Base-by-base conservation (phyloP, 37 sponge, comb jelly and placozoan species). In the Haliclona indistincta region DNA sequence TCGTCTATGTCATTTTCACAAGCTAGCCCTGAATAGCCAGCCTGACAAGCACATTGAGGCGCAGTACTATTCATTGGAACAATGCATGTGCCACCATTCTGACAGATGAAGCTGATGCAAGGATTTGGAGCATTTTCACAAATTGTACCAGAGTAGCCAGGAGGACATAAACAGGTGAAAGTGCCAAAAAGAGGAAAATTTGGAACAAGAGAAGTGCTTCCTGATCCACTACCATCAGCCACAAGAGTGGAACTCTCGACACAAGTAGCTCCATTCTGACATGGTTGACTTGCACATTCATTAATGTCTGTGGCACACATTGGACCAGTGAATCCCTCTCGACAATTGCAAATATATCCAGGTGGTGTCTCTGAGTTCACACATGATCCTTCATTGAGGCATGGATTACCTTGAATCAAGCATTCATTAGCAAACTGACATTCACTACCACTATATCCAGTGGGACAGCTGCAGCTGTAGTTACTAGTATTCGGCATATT, bases 1-100 rank as follows among this genome's bases (percentile, higher is more conserved):
- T 90, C 91, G 45, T 90, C 63, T 32, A 89, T 79, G 43, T 89
- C 86, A 28, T 40, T 43, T 41, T 76, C 68, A 81, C 91, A 90
- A 20, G 32, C 32, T 13, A 3, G 2, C 30, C 90, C 90, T 13
- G 69, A 72, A 35, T 56, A 78, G 29, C 79, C 79, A 29, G 29
- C 20, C 13, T 26, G 23, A 63, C 60, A 61, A 42, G 33, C 69
- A 75, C 68, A 73, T 75, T 47, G 56, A 73, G 23, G 37, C 35
- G 47, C 26, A 68, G 22, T 3, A 25, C 35, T 56, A 22, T 15
- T 60, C 56, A 37, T 55, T 33, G 49, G 28, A 75, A 11, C 67
- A 40, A 35, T 40, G 25, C 73, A 81, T 66, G 61, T 66, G 20
- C 66, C 84, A 0, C 67, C 67, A 68, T 88, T 82, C 33, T 17